Evolutionary conservation across 2,888 invertebrate genomes (phyloP).

Genomic region (Perdita meconis): DNA sequence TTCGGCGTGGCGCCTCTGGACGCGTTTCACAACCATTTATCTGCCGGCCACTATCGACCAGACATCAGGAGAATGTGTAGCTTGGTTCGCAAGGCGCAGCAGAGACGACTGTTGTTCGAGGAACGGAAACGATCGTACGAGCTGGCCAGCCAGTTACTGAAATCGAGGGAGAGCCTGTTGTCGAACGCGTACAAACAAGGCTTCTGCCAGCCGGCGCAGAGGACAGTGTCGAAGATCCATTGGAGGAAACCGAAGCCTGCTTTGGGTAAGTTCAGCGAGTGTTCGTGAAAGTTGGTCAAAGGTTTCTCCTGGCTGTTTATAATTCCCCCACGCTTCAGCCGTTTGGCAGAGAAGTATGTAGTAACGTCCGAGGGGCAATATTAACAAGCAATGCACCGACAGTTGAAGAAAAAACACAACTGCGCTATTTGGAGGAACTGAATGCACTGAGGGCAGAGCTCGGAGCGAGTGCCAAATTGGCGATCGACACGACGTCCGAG

Average conservation of each 20-base stretch:
- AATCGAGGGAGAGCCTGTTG: constrained; percentile 87
- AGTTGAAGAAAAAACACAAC: constrained; percentile 81
- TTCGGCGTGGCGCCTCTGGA: constrained; percentile 87
- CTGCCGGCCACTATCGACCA: constrained; percentile 92
- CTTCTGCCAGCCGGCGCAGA: constrained; percentile 83
- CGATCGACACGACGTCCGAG: constrained; percentile 79
- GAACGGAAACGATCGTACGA: constrained; percentile 85
- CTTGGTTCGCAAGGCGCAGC: constrained; percentile 90
- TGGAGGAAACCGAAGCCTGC: constrained; percentile 84
- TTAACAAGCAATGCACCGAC: constrained; percentile 68
- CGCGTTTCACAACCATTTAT: constrained; percentile 89
- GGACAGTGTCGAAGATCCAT: constrained; percentile 83
- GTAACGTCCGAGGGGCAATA: constrained; percentile 63
- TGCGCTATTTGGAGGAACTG: constrained; percentile 81
- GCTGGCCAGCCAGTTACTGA: constrained; percentile 83
- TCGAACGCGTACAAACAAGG: constrained; percentile 87
- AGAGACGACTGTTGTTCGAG: constrained; percentile 89
- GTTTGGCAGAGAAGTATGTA: constrained; percentile 69
- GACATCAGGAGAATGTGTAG: constrained; percentile 93
- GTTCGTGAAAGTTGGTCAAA: constrained; percentile 35
- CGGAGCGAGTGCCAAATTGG: constrained; percentile 74
- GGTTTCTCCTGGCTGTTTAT: constrained; percentile 58
- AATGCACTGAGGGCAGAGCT: constrained; percentile 79
- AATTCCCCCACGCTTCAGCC: constrained; percentile 59
- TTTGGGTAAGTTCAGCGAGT: constrained; percentile 81